Percentiles rank a stretch among this genome's conserved stretches.
Evolutionary conservation across 2,113 vertebrate species (phyloP).

Genomic region (Archilochus colubris): DNA sequence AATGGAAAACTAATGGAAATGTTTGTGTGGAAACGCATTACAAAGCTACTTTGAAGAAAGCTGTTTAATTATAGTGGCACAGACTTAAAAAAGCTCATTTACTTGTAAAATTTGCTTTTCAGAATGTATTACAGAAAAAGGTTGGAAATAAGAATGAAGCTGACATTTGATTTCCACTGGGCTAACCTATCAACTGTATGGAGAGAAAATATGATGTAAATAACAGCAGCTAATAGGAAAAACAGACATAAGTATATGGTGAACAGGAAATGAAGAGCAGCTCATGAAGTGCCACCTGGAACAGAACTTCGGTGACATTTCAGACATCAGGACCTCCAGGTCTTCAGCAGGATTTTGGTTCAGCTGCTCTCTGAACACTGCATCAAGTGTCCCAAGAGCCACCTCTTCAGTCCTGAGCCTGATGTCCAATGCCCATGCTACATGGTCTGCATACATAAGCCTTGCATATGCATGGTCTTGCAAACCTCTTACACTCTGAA

Average conservation of each 20-base stretch:
- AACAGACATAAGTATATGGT: slow-evolving; percentile 46
- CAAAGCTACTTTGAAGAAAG: slow-evolving; percentile 65
- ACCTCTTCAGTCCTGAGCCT: background rate
- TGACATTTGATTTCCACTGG: slow-evolving; percentile 69
- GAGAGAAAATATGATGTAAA: slow-evolving; percentile 60
- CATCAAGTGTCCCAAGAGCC: background rate
- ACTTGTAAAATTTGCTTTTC: slow-evolving; percentile 64
- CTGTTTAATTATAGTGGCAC: slow-evolving; percentile 59
- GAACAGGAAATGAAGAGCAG: slow-evolving; percentile 41
- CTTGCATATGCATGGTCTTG: background rate
- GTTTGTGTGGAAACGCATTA: slow-evolving; percentile 52
- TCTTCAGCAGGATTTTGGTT: slow-evolving; percentile 1
- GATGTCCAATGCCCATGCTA: background rate
- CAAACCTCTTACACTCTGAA: background rate
- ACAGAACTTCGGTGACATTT: slow-evolving; percentile 11
- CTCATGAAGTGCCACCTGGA: slow-evolving; percentile 56
- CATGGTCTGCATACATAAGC: background rate
- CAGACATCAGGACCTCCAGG: background rate
- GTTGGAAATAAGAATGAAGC: slow-evolving; percentile 49
- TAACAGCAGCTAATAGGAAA: slow-evolving; percentile 58
- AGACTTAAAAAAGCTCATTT: slow-evolving; percentile 58
- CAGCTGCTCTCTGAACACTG: background rate
- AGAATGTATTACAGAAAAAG: slow-evolving; percentile 52
- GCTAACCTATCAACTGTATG: slow-evolving; percentile 44
- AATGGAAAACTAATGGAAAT: slow-evolving; percentile 58